Evolutionary conservation across 2,113 vertebrate genomes (phyloP).

Genomic region (Jaculus jaculus): DNA sequence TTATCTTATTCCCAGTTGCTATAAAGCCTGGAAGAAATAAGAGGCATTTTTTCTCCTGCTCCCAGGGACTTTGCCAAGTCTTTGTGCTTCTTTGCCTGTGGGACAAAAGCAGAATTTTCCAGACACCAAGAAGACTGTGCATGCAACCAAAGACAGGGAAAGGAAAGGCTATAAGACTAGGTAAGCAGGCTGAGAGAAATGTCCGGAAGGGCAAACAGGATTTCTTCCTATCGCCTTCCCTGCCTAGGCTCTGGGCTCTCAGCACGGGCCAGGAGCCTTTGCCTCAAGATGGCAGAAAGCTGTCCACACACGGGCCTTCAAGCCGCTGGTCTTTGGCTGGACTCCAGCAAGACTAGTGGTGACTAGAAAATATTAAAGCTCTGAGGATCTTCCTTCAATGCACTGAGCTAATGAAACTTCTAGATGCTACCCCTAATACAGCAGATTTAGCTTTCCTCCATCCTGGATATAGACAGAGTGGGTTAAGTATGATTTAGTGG

Average conservation of each 20-base stretch:
- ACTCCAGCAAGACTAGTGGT: neutral
- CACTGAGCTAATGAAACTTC: neutral
- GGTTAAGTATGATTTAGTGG: neutral
- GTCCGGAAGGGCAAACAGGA: neutral
- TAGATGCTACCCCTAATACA: neutral
- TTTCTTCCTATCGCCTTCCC: neutral
- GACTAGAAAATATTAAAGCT: neutral
- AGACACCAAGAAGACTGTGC: neutral
- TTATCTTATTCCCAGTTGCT: neutral
- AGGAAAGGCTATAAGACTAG: neutral
- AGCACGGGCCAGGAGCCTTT: neutral
- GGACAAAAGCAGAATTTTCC: constrained; percentile 30
- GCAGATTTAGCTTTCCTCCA: neutral
- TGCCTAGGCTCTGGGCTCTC: neutral
- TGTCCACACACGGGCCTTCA: neutral
- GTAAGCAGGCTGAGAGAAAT: neutral
- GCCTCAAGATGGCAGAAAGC: neutral
- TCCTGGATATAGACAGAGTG: neutral
- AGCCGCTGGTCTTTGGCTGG: neutral
- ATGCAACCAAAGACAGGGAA: neutral
- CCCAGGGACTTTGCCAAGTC: neutral
- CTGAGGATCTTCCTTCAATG: neutral
- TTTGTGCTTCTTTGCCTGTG: constrained; percentile 1
- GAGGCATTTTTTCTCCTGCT: neutral
- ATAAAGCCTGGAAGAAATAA: neutral